These are phyloP conservation scores for Lasioglossum oenotherae DNA, from an alignment of 2,888 invertebrate species.

Conservation along the genomic window DNA sequence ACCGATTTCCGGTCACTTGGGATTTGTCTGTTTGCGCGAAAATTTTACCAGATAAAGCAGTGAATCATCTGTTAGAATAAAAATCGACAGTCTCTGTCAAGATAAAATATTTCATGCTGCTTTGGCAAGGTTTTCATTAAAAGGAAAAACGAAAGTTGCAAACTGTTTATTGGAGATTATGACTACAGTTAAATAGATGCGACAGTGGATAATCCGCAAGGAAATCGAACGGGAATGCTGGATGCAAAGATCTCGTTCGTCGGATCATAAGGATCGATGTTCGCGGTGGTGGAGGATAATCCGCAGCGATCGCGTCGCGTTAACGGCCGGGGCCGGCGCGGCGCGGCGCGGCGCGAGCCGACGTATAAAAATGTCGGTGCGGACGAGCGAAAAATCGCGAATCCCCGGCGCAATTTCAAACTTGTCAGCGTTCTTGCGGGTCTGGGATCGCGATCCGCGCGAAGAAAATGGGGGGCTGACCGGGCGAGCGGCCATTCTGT, in stretches of 20 bases:
- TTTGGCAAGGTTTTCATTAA: not conserved
- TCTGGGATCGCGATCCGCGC: not conserved
- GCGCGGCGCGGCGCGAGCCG: not conserved
- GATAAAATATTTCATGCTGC: not conserved
- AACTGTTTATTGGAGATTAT: not conserved
- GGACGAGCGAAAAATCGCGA: slow-evolving; percentile 34
- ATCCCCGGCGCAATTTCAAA: slow-evolving; percentile 38
- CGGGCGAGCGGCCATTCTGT: slow-evolving; percentile 42
- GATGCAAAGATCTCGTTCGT: not conserved
- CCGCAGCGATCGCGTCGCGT: slow-evolving; percentile 18
- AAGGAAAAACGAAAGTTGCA: too few species aligned
- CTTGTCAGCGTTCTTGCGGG: slow-evolving; percentile 51
- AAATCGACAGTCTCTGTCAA: not conserved
- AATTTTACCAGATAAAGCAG: not conserved
- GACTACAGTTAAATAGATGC: not conserved
- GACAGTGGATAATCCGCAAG: not conserved
- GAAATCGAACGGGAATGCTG: not conserved
- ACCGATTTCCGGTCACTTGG: not conserved
- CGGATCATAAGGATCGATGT: not conserved
- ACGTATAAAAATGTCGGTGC: slow-evolving; percentile 41
- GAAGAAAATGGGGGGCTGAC: slow-evolving; percentile 40
- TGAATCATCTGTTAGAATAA: not conserved
- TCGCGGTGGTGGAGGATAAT: not conserved
- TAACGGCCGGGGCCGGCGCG: slow-evolving; percentile 18
- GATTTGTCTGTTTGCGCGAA: not conserved